phyloP scores from a whole-genome alignment of 1,140 invertebrate species.

The Colletes latitarsis region DNA sequence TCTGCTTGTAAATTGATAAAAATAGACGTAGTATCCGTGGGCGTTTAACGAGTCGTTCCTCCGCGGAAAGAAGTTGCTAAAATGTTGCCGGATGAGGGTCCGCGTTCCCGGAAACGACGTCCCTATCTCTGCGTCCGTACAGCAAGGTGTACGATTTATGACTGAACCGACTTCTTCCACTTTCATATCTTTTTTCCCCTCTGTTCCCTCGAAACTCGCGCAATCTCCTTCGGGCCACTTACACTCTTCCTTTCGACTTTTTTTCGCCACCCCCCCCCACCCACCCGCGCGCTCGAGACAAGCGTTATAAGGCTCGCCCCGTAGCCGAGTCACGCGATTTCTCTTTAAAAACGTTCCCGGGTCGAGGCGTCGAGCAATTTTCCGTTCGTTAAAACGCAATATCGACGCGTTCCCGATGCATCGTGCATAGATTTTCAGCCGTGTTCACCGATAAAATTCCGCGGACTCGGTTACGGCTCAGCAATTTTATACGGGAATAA shows the following conservation, averaged over 20 bases:
- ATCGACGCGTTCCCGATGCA: not conserved
- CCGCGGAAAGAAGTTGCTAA: conserved; percentile 36
- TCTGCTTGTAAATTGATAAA: not conserved
- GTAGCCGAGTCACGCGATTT: not conserved
- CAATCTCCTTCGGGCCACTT: conserved; percentile 40
- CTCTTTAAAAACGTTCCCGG: not conserved
- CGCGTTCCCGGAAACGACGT: conserved; percentile 71
- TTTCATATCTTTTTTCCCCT: conserved; percentile 63
- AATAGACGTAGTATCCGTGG: not conserved
- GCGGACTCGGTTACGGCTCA: too few relatives aligned
- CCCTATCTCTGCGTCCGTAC: conserved; percentile 75
- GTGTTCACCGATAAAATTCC: not conserved
- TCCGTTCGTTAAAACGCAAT: conserved; percentile 25
- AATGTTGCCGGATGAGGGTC: conserved; percentile 47
- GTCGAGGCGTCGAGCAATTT: conserved; percentile 2
- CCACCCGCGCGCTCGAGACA: too few relatives aligned
- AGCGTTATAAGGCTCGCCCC: not conserved
- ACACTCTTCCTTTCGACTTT: not conserved
- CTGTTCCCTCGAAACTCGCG: conserved; percentile 45
- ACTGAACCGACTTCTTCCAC: conserved; percentile 70
- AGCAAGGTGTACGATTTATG: conserved; percentile 77
- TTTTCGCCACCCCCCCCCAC: not conserved
- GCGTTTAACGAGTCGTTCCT: conserved; percentile 48
- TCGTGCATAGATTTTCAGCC: not conserved
- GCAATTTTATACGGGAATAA: not conserved